Conservation (phyloP, 1,140 invertebrate genomes). For the Scaptodrosophila lebanonensis region DNA sequence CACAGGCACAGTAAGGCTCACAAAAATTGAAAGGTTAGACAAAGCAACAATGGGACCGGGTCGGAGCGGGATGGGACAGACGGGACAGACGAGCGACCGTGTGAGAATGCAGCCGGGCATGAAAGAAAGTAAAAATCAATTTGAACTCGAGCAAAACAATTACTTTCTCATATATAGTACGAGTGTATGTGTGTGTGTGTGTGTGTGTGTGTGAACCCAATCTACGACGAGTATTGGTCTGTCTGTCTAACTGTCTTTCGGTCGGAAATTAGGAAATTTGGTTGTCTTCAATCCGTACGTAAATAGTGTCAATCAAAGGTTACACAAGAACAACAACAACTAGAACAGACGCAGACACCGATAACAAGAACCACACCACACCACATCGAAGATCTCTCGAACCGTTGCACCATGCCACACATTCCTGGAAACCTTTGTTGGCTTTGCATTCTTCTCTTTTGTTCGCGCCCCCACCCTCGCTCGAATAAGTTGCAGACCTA, state of each 20-base stretch:
- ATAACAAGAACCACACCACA: slow-evolving; percentile 5
- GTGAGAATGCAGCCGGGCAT: slow-evolving; percentile 39
- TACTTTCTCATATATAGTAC: slow-evolving; percentile 50
- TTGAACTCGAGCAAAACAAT: slow-evolving; percentile 68
- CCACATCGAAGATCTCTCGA: slow-evolving; percentile 16
- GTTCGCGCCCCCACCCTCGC: too few relatives aligned
- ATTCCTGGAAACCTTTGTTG: too few relatives aligned
- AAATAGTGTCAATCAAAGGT: slow-evolving; percentile 67
- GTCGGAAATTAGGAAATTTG: slow-evolving; percentile 30
- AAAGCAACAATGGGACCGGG: slow-evolving; percentile 40
- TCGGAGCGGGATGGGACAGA: slow-evolving; percentile 6
- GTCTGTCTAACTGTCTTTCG: too few relatives aligned
- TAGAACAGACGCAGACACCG: slow-evolving; percentile 4
- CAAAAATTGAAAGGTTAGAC: slow-evolving; percentile 63
- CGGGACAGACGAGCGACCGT: slow-evolving; percentile 30
- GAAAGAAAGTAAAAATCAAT: slow-evolving; percentile 72
- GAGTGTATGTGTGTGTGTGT: slow-evolving; percentile 20
- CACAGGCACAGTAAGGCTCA: slow-evolving; percentile 5
- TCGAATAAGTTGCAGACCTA: too few relatives aligned
- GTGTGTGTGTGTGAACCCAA: slow-evolving; percentile 38
- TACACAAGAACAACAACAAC: slow-evolving; percentile 45
- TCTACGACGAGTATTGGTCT: too few relatives aligned
- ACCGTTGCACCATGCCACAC: too few relatives aligned
- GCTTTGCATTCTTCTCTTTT: too few relatives aligned
- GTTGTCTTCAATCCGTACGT: slow-evolving; percentile 43